Conservation (phyloP, 2,797 vertebrate species). For the Phyllotis vaccarum region DNA sequence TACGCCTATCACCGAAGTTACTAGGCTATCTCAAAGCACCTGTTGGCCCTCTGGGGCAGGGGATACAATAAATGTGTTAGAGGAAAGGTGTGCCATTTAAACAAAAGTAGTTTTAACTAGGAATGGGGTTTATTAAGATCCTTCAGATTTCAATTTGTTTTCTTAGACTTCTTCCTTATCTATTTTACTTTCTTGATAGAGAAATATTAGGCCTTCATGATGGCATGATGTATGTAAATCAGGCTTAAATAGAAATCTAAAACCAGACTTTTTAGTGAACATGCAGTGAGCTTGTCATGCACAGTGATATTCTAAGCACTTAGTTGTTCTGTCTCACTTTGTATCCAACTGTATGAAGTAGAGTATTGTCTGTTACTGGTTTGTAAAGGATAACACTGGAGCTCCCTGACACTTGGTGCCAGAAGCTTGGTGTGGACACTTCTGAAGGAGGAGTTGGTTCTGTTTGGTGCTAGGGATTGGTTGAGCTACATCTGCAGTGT, state of each 20-base stretch:
- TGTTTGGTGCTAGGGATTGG: not conserved
- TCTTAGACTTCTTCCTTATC: not conserved
- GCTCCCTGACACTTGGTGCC: not conserved
- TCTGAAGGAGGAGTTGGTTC: not conserved
- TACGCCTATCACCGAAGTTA: slow-evolving; percentile 35
- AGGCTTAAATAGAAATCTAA: slow-evolving; percentile 22
- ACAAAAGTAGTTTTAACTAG: slow-evolving; percentile 32
- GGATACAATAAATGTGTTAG: not conserved
- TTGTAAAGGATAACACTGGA: slow-evolving; percentile 52
- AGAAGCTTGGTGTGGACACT: slow-evolving; percentile 13
- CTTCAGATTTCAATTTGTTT: slow-evolving; percentile 33
- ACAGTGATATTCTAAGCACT: not conserved
- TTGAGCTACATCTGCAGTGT: not conserved
- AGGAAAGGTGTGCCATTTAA: slow-evolving; percentile 44
- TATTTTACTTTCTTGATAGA: not conserved
- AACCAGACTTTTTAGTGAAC: not conserved
- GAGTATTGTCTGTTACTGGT: not conserved
- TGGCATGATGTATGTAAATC: slow-evolving; percentile 27
- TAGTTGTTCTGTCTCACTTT: slow-evolving; percentile 15
- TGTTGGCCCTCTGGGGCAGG: slow-evolving; percentile 41
- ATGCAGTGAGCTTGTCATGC: not conserved
- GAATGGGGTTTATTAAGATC: slow-evolving; percentile 10
- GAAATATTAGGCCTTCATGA: slow-evolving; percentile 23
- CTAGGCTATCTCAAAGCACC: slow-evolving; percentile 60
- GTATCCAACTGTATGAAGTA: not conserved